These are phyloP conservation scores for Calosoma granatense DNA, from an alignment of 1,140 invertebrate genomes.

Conservation along the genomic window DNA sequence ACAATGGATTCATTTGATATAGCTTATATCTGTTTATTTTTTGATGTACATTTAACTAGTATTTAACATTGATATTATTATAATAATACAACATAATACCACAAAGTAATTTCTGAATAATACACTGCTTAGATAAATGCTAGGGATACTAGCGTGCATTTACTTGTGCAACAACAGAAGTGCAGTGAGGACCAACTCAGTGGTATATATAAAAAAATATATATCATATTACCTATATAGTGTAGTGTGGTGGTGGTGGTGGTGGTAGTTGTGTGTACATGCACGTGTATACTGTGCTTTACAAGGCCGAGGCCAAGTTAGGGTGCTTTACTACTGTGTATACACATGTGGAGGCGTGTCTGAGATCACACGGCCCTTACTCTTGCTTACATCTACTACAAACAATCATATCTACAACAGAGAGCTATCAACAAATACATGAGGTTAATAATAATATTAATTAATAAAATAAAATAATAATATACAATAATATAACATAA, in stretches of 20 bases:
- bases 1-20: too few relatives aligned
- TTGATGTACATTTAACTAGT: background rate
- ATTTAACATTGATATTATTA: background rate
- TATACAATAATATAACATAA: constrained; percentile 12
- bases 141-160: constrained; percentile 1
- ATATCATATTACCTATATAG: background rate
- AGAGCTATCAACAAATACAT: background rate
- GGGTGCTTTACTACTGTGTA: too few relatives aligned
- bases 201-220: background rate
- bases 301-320: background rate
- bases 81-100: constrained; percentile 4
- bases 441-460: constrained; percentile 7
- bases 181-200: constrained; percentile 1
- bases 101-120: too few relatives aligned
- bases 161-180: background rate
- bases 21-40: background rate
- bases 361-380: too few relatives aligned
- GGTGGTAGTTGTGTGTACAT: background rate
- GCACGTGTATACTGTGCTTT: background rate
- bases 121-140: background rate
- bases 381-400: background rate
- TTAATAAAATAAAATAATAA: constrained; percentile 9
- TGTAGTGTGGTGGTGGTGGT: background rate
- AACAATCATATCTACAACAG: background rate
- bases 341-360: too few relatives aligned